Evolutionary conservation across 2,797 vertebrate genomes (phyloP), one percentile per base, ranked within the genome.

Genomic region (Rhinichthys osculus): DNA sequence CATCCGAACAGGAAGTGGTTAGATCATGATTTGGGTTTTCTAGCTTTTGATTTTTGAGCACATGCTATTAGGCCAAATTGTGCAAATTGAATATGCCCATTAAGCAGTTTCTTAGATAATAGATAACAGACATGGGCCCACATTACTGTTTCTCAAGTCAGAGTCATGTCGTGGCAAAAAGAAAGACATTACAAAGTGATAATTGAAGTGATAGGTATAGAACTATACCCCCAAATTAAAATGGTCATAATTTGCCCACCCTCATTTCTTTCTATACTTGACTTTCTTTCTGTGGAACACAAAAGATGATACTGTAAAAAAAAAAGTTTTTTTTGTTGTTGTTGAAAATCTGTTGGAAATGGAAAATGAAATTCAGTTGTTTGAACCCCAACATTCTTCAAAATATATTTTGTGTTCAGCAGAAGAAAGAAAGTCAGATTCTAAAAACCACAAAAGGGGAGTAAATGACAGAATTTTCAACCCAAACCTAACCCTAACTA

Each of bases 1-100:
- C 52, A 27, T 42, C 42, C 40, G 64, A 44, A 50, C 73, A 88
- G 88, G 90, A 90, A 88, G 87, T 87, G 50, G 82, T 69, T 69
- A 10, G 50, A 70, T 85, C 40, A 62, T 7, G 47, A 27, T 57
- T 82, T 83, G 44, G 54, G 50, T 83, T 85, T 38, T 35, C 13
- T 1, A 73, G 69, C 27, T 44, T 81, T 83, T 87, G 84, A 89
- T 89, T 76, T 40, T 77, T 17, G 21, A 40, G 78, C 40, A 21
- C 47, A 11, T 13, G 78, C 7, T 62, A 14, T 38, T 50, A 27
- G 16, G 16, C n/a, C 11, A 62, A 35, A 73, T 82, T 73, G 38
- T 73, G 52, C 81, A 35, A 40, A 73, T 62, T 27, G 9, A 82
- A 82, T 82, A 67, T 73, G 9, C 27, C 21, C 23, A 83, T 76